Conservation (phyloP, 2,888 invertebrate species). For the Abrostola triplasia region DNA sequence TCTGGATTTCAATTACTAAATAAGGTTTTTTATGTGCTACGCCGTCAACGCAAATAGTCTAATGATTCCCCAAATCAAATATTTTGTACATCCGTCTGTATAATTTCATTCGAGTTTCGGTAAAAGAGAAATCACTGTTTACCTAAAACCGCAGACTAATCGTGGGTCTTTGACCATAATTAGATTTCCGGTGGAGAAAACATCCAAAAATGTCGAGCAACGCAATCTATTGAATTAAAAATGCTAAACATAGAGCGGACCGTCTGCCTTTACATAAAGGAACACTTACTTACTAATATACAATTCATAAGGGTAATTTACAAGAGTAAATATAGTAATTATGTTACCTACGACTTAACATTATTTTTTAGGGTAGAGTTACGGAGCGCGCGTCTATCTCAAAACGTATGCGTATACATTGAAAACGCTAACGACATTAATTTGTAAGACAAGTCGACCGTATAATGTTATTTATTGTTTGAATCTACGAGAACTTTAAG, state of each 20-base stretch:
- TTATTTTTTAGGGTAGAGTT: not conserved
- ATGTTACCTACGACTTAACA: not conserved
- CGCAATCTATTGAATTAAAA: slow-evolving; percentile 2
- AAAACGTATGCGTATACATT: slow-evolving; percentile 6
- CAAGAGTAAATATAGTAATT: too few relatives aligned
- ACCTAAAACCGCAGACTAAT: slow-evolving; percentile 14
- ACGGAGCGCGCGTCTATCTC: not conserved
- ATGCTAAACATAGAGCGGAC: not conserved
- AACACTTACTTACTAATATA: too few relatives aligned
- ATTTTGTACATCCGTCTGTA: too few relatives aligned
- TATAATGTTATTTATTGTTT: slow-evolving; percentile 25
- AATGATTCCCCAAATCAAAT: too few relatives aligned
- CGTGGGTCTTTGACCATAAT: not conserved
- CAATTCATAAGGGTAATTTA: too few relatives aligned
- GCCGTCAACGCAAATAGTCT: too few relatives aligned
- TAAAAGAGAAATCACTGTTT: slow-evolving; percentile 10
- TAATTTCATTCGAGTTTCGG: not conserved
- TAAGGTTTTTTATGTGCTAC: not conserved
- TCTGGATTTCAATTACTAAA: not conserved
- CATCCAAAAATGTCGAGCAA: not conserved
- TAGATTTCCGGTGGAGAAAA: slow-evolving; percentile 16
- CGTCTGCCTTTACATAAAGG: too few relatives aligned
- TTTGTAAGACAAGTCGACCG: slow-evolving; percentile 42
- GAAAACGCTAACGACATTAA: slow-evolving; percentile 17
- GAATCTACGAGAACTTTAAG: slow-evolving; percentile 13